Evolutionary conservation across 2,797 vertebrate genomes (phyloP), one percentile per base, ranked within the genome.

Genomic region (Chelon auratus): DNA sequence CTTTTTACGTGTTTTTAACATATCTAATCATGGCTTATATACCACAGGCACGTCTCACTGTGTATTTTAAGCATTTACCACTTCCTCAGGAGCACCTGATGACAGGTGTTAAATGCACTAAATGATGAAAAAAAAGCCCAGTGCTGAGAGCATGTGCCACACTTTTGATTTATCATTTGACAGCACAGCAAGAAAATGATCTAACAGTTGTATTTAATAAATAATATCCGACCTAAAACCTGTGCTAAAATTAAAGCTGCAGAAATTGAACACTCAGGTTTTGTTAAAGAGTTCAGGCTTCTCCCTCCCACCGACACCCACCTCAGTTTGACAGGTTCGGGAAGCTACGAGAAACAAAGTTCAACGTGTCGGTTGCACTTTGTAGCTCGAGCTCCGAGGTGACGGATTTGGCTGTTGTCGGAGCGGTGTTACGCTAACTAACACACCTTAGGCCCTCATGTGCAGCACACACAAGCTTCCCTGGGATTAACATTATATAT

Each of bases 301-400:
- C 30, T 62, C 40, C 9, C 1, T 18, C 12, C n/a, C 39, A 42
- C 22, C 36, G 13, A 37, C 6, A 51, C 50, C 48, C 43, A n/a
- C 42, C 42, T 42, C 51, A 48, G 45, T 68, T 24, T 82, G 72
- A 75, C 72, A 64, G 63, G 53, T 67, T 51, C 56, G 58, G 62
- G 76, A 30, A 52, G 42, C 71, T 61, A 67, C 68, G 51, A 68
- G 13, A 0, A 48, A 45, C 45, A 37, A 54, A 30, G 66, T 56
- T 75, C 51, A 75, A 55, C 54, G 59, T 79, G 75, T 81, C 67
- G 3, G 61, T 40, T 45, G 55, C 60, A 59, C 51, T 83, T 66
- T 51, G 42, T 48, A 60, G 78, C 68, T 81, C 18, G 0, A 63
- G 45, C 68, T 78, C 59, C 55, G 22, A 55, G 37, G 50, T 42